These are phyloP conservation scores for Styela clava DNA, from an alignment of 23 tunicate species.

Conservation along the genomic window DNA sequence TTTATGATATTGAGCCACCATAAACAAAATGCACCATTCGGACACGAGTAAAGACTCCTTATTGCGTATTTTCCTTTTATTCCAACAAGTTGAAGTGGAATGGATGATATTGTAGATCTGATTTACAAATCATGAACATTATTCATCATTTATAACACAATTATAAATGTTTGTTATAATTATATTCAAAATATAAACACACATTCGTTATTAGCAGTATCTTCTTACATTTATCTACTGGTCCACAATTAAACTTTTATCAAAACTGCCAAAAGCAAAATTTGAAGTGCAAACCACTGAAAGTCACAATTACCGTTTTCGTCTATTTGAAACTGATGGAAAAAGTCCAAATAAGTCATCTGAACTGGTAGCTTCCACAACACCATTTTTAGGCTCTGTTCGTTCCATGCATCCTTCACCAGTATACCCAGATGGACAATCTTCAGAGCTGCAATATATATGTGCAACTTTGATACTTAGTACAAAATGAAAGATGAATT, in stretches of 20 bases:
- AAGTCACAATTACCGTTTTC: slow-evolving; percentile 16
- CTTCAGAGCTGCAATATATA: neutral
- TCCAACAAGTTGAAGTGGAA: neutral
- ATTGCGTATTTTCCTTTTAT: neutral
- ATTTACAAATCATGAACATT: too few species aligned
- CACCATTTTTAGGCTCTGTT: neutral
- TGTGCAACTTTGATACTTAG: neutral
- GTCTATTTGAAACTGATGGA: neutral
- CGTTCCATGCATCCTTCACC: neutral
- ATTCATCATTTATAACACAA: neutral
- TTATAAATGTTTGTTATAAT: too few species aligned
- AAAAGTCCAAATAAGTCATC: neutral
- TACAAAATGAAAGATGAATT: too few species aligned
- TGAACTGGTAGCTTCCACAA: neutral
- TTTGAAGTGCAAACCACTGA: too few species aligned
- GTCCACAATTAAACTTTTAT: too few species aligned
- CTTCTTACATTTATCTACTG: too few species aligned
- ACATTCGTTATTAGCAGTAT: too few species aligned
- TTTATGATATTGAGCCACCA: neutral
- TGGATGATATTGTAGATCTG: neutral
- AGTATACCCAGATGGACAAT: slow-evolving; percentile 9
- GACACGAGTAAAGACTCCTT: neutral
- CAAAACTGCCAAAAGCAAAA: too few species aligned
- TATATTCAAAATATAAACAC: too few species aligned
- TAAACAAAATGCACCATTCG: neutral